Evolutionary conservation across 2,888 invertebrate genomes (phyloP), one percentile per base, ranked within the genome.

Genomic region (Caenorhabditis afra): DNA sequence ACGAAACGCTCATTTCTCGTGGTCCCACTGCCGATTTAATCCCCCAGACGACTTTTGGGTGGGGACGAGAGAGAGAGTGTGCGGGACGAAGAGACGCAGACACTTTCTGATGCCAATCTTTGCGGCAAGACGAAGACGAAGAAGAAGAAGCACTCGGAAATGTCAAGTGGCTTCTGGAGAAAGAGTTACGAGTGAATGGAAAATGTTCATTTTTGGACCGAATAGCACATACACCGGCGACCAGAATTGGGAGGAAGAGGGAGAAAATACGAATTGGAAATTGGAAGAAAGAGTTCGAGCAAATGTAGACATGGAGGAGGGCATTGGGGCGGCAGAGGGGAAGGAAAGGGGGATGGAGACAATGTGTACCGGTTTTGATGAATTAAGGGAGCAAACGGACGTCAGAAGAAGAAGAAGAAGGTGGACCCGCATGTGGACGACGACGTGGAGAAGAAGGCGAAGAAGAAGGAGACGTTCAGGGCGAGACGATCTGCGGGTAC

Each of bases 401-500:
- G 18, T 29, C 29, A 29, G 29, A 16, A 39, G 47, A 7, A 45
- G n/a, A 12, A 39, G 57, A 29, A 29, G n/a, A 74, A 10, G 29
- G 12, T 29, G 49, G 55, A 75, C 55, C 55, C 59, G 55, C 41
- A 41, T n/a, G 35, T 23, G 49, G 22, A 47, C 45, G 57, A 59
- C 55, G 67, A 53, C 45, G 58, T 68, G 59, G 41, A 52, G 44
- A n/a, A n/a, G n/a, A n/a, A n/a, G n/a, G n/a, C n/a, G n/a, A n/a
- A n/a, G 39, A 29, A 22, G 8, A 29, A 16, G 8, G 41, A 22
- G 12, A 5, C 2, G 39, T 12, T 64, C 52, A 82, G 1, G 79
- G 77, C 14, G 82, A 82, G 41, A 76, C 50, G 23, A 76, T 77
- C 37, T 77, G 76, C 0, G 82, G 68, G 35, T 77, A 80, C 0